Base-by-base conservation (phyloP, 2,797 vertebrate species). In the Gymnothorax javanicus region DNA sequence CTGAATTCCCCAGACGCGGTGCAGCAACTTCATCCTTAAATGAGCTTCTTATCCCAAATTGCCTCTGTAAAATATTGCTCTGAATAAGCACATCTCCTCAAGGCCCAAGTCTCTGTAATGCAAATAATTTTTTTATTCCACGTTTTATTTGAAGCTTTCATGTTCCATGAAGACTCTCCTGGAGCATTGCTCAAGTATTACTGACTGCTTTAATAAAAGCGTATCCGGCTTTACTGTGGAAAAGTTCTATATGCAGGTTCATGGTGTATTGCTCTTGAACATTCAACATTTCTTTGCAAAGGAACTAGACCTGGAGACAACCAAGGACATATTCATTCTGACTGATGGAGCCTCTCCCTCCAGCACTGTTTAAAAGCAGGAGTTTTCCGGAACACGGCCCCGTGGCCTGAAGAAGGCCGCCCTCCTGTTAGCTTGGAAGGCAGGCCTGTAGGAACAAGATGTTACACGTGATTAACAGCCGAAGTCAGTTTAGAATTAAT, bases 381-480 rank as follows among this genome's bases (percentile, higher is more conserved):
- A 33, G 62, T 69, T 52, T 54, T 85, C 43, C 82, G 85, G 67
- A 50, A 77, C 73, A 77, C 20, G 20, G 73, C 73, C 33, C 50
- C 15, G 33, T 67, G 59, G 13, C 57, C 15, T 12, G 64, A 15
- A 86, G 54, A 69, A 56, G 23, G 25, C 57, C 25, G 25, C 23
- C 23, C 25, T 58, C 23, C 81, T 27, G 54, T 59, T 27, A 58
- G 50, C 56, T 33, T 25, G 4, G 25, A 27, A 75, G 89, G 86
- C 83, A 91, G 89, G 91, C 89, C 79, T 84, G 43, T 73, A 25
- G 64, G 27, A 82, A 54, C 11, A 75, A 87, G 88, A 89, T 82
- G 54, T 58, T 77, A 77, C 33, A 17, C 15, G 12, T 77, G 43
- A 77, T 77, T 77, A 20, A 50, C 43, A 20, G 27, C 33, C 23